Evolutionary conservation across 2,888 invertebrate genomes (phyloP), one percentile per base, ranked within the genome.

Genomic region (Osmoderma eremita): DNA sequence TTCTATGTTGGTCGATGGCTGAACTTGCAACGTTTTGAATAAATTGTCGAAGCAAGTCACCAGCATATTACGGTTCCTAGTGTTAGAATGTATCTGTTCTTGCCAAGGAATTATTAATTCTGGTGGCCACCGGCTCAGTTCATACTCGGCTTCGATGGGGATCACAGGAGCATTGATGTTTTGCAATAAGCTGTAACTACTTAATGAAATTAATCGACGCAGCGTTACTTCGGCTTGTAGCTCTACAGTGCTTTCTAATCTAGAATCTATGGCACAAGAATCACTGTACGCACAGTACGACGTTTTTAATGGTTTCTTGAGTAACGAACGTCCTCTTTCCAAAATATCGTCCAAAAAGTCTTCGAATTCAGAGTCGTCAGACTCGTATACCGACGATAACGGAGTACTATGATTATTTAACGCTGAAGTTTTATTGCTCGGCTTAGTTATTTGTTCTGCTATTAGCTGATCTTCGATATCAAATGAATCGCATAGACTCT

Each of bases 351-450:
- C 92, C 0, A 92, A 82, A 69, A 91, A 88, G 73, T 92, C 93
- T 76, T 93, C 93, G 0, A 91, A 85, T 74, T 93, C 93, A 0
- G 92, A 92, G 76, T 93, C 93, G 70, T 93, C 93, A 0, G 91
- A 92, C 78, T 93, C 93, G 38, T 90, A 88, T 12, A 92, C 85
- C 15, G 91, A 91, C 0, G 90, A 89, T 50, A 91, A 78, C 70
- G 82, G 83, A 42, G 83, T 84, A 53, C 79, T 80, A 65, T 83
- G 83, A 3, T 81, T 82, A 67, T 82, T 83, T 1, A 42, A 50
- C 5, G 63, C 48, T 18, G 48, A 18, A 24, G 58, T 30, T 20
- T 56, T 54, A 38, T 65, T 36, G 63, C 42, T 38, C n/a, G 61
- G 51, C 72, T 58, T 65, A 15, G 54, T 30, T n/a, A 68, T 62